These are phyloP conservation scores for Synanceia verrucosa DNA, from an alignment of 2,797 vertebrate species.

Conservation along the genomic window DNA sequence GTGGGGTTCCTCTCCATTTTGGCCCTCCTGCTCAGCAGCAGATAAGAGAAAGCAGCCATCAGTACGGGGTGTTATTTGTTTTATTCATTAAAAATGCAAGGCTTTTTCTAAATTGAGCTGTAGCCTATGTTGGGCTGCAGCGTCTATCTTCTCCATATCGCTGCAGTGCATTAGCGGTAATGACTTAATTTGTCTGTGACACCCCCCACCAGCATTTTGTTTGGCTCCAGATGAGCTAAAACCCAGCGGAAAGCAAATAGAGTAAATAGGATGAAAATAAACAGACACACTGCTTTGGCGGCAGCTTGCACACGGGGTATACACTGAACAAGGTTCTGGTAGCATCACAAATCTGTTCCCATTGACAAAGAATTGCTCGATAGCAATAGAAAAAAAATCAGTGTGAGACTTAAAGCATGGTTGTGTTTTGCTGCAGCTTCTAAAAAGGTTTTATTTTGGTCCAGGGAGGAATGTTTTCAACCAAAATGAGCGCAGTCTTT, in stretches of 20 bases:
- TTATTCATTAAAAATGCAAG: conserved; percentile 71
- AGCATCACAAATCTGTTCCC: background rate
- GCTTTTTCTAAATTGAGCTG: conserved; percentile 68
- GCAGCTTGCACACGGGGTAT: conserved; percentile 4
- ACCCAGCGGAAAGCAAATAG: conserved; percentile 47
- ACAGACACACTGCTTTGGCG: conserved; percentile 34
- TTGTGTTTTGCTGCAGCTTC: conserved; percentile 1
- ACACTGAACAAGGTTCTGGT: background rate
- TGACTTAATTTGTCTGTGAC: conserved; percentile 81
- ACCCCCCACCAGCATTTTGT: conserved; percentile 65
- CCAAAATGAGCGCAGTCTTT: conserved; percentile 15
- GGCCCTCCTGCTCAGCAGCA: conserved; percentile 72
- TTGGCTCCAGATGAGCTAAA: conserved; percentile 68
- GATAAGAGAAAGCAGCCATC: conserved; percentile 76
- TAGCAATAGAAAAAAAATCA: conserved; percentile 1
- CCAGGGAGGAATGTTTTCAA: conserved; percentile 36
- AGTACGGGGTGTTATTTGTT: conserved; percentile 67
- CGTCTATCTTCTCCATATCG: conserved; percentile 71
- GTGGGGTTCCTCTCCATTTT: conserved; percentile 48
- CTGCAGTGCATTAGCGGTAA: conserved; percentile 73
- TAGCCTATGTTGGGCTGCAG: conserved; percentile 44
- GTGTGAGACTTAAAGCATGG: conserved; percentile 2
- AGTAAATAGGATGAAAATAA: conserved; percentile 51
- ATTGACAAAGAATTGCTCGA: background rate
- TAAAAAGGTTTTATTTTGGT: conserved; percentile 13